phyloP scores from a whole-genome alignment of 2,888 invertebrate genomes.

The Lasioglossum lativentre region DNA sequence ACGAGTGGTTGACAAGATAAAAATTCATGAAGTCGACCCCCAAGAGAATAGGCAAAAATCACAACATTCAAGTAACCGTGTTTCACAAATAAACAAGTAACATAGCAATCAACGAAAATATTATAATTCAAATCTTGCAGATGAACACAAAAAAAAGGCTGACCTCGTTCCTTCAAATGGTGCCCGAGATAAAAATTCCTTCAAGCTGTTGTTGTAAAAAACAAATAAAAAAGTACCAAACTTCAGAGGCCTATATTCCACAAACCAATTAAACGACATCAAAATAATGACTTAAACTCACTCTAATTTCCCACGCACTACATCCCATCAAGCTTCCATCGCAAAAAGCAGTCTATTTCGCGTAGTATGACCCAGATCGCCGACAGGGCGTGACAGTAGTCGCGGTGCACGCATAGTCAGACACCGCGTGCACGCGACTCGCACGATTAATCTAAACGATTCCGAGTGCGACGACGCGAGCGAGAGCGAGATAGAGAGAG shows the following conservation, averaged over 20 bases:
- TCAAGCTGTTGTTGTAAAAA: not conserved
- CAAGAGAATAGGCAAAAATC: not conserved
- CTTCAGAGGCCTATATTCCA: not conserved
- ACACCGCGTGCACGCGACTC: not conserved
- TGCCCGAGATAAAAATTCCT: not conserved
- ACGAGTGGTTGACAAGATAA: too few relatives aligned
- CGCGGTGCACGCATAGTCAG: not conserved
- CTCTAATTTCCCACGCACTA: not conserved
- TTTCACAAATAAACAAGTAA: not conserved
- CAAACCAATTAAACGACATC: not conserved
- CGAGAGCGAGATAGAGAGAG: not conserved
- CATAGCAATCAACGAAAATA: too few relatives aligned
- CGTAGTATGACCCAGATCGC: not conserved
- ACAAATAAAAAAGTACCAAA: not conserved
- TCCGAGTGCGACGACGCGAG: not conserved
- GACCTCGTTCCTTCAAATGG: not conserved
- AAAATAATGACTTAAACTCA: not conserved
- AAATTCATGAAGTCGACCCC: too few relatives aligned
- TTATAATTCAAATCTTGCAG: too few relatives aligned
- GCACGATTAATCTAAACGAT: conserved; percentile 3
- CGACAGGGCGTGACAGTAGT: not conserved
- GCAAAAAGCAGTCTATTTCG: not conserved
- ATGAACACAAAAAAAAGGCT: not conserved
- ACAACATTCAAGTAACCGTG: not conserved
- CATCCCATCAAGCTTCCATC: not conserved